Percentiles rank a stretch among this genome's conserved stretches.
Conservation (phyloP, 2,113 vertebrate species). For the Platichthys flesus region DNA sequence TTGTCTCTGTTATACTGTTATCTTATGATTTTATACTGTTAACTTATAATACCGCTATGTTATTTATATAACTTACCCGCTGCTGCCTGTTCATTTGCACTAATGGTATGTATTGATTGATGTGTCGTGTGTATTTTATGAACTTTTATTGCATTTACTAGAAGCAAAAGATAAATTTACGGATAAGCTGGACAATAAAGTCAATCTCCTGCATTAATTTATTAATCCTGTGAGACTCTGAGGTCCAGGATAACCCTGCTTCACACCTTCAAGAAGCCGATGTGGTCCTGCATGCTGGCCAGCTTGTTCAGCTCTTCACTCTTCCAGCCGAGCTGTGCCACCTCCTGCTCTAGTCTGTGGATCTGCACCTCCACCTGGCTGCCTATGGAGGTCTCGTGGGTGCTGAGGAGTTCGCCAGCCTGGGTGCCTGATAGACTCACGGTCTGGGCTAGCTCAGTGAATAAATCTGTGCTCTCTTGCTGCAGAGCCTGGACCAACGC, state of each 20-base stretch:
- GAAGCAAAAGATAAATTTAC: too few relatives aligned
- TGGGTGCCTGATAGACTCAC: slow-evolving; percentile 64
- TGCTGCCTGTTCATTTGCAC: too few relatives aligned
- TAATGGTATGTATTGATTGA: too few relatives aligned
- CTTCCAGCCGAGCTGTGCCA: slow-evolving; percentile 64
- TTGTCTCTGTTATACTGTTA: background rate
- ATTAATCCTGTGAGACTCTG: background rate
- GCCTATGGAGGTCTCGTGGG: slow-evolving; percentile 60
- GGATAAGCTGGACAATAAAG: background rate
- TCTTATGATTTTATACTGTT: too few relatives aligned
- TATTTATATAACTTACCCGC: too few relatives aligned
- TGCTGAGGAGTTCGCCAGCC: slow-evolving; percentile 65
- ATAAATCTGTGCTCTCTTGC: slow-evolving; percentile 66
- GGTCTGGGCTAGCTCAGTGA: slow-evolving; percentile 58
- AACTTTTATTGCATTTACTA: too few relatives aligned
- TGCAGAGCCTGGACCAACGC: slow-evolving; percentile 71
- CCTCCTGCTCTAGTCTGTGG: slow-evolving; percentile 75
- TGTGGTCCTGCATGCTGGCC: slow-evolving; percentile 66
- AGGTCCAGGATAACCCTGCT: background rate
- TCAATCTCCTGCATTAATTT: background rate
- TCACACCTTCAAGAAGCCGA: slow-evolving; percentile 77
- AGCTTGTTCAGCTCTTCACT: slow-evolving; percentile 71
- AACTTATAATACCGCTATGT: too few relatives aligned
- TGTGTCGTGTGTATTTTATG: too few relatives aligned
- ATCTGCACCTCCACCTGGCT: slow-evolving; percentile 61